Percentiles rank a stretch among this genome's conserved stretches.
These are phyloP conservation scores for Jacana jacana DNA, from an alignment of 2,113 vertebrate species.

Conservation along the genomic window DNA sequence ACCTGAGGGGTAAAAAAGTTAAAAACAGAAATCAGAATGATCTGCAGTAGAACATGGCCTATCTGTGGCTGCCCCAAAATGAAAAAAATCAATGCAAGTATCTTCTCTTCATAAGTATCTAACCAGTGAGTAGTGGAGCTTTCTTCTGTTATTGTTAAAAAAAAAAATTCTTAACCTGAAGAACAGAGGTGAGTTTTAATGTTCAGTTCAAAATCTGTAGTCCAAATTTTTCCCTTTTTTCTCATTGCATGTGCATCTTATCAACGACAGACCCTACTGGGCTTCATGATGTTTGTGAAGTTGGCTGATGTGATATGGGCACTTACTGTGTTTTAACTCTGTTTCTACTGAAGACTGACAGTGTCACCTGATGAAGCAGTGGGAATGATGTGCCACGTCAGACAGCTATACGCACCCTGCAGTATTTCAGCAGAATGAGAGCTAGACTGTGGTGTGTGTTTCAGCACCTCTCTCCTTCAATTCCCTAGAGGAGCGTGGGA, in stretches of 20 bases:
- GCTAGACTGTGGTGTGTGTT: not conserved
- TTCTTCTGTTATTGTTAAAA: not conserved
- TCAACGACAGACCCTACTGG: not conserved
- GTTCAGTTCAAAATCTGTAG: not conserved
- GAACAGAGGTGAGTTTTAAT: not conserved
- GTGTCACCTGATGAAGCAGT: not conserved
- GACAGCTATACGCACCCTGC: not conserved
- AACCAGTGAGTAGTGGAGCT: not conserved
- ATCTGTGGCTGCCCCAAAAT: not conserved
- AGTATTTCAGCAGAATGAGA: not conserved
- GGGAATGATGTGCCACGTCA: not conserved
- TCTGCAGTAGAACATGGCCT: not conserved
- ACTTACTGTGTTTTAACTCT: not conserved
- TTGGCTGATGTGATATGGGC: not conserved
- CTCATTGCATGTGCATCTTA: not conserved
- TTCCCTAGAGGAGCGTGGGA: rapidly evolving
- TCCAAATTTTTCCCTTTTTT: not conserved
- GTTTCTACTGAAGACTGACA: not conserved
- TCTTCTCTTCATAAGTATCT: not conserved
- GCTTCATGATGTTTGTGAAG: not conserved
- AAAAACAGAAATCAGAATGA: not conserved
- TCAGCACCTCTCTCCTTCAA: not conserved
- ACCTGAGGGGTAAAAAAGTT: not conserved
- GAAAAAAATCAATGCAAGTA: not conserved
- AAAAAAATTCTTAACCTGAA: not conserved